These are phyloP conservation scores for Acanthosepion esculentum DNA, from an alignment of 2,888 invertebrate species.

Conservation along the genomic window DNA sequence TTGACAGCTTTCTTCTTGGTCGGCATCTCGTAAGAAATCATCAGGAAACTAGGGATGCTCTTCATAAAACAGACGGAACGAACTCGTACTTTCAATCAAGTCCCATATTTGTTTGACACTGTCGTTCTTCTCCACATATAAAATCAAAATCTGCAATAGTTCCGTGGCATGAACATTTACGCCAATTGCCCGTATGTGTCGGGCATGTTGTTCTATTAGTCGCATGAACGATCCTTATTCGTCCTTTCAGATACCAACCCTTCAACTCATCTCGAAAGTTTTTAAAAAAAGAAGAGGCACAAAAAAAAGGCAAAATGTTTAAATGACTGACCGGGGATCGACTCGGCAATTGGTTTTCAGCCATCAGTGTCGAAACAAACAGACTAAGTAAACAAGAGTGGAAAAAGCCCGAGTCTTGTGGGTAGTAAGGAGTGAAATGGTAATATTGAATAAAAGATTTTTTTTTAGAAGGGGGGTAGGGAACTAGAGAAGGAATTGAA, in stretches of 20 bases:
- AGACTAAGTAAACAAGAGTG: not conserved
- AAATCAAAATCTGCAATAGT: too few species aligned
- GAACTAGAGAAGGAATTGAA: not conserved
- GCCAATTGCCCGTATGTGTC: not conserved
- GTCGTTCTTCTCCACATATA: too few species aligned
- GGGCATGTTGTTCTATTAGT: not conserved
- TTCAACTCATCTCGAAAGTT: not conserved
- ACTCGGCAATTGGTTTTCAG: slow-evolving; percentile 6
- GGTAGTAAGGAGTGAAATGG: not conserved
- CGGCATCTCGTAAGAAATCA: too few species aligned
- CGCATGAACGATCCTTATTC: not conserved
- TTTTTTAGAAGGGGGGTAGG: not conserved
- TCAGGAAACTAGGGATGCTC: too few species aligned
- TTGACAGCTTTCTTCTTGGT: too few species aligned
- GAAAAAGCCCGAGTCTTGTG: not conserved
- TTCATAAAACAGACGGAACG: too few species aligned
- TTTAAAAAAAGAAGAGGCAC: not conserved
- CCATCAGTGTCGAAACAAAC: not conserved
- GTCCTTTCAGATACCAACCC: not conserved
- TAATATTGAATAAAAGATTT: not conserved
- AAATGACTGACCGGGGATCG: not conserved
- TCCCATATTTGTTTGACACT: too few species aligned
- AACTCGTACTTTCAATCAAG: too few species aligned
- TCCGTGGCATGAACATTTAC: not conserved
- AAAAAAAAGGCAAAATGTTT: not conserved